Base-by-base conservation (phyloP, 2,797 vertebrate genomes). In the Bucorvus abyssinicus region DNA sequence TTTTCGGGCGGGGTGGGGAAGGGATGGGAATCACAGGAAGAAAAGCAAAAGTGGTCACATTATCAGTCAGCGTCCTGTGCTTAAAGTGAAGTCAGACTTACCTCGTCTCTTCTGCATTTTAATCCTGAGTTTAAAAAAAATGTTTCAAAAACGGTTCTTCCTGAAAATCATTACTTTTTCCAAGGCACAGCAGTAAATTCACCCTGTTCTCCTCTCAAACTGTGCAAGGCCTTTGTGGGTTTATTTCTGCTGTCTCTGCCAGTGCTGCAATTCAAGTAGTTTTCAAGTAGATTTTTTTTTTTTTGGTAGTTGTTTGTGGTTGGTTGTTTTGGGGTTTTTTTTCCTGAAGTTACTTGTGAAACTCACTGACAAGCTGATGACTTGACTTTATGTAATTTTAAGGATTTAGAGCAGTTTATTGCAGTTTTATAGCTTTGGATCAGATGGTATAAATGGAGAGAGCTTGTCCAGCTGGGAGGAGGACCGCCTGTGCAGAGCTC, bases 211-310 rank as follows among this genome's bases (percentile, higher is more conserved):
- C 8, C 10, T 32, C 36, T 24, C 4, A 29, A 36, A 29, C 19
- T 1, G 2, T 27, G 6, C 14, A 34, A 16, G 26, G 12, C 14
- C 38, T 2, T 50, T 6, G 0, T 6, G 5, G 20, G 6, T 38
- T 59, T 56, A 14, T 38, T 30, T 22, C 19, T 71, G 36, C 36
- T 0, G 0, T 18, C 19, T n/a, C 4, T 29, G 42, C 14, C 10
- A 2, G 19, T 20, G 14, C 27, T 59, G 36, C 36, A 32, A 2
- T 17, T 53, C 40, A 40, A 40, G 38, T 40, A 40, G 38, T 40
- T 40, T 40, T 32, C 9, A 9, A 20, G 27, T 1, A 22, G 44
- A 7, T 59, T 57, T 18, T 40, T 45, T 53, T 30, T n/a, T 32
- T 40, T n/a, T 11, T 29, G n/a, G 14, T 19, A 9, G 32, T 23